phyloP scores from a whole-genome alignment of 92 coral and sea anemone species.

The Zoanthus solanderi region DNA sequence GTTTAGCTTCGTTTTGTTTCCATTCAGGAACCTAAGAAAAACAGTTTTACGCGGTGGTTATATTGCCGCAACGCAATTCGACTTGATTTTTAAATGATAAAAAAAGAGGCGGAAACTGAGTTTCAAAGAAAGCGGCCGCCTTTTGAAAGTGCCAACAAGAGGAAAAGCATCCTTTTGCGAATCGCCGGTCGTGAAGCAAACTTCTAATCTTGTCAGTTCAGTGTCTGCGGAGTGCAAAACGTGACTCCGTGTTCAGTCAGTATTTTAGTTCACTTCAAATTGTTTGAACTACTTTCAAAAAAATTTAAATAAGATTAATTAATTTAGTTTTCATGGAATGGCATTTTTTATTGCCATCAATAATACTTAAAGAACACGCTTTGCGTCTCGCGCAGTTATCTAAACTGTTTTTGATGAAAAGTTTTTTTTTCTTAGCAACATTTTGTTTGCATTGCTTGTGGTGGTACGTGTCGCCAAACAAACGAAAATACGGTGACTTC shows the following conservation, averaged over 20 bases:
- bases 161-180: slow-evolving; percentile 36
- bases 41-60: slow-evolving; percentile 2
- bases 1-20: background rate
- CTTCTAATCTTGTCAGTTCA: slow-evolving; percentile 20
- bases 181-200: slow-evolving; percentile 19
- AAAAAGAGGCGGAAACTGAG: slow-evolving; percentile 17
- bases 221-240: slow-evolving; percentile 7
- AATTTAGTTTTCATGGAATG: background rate
- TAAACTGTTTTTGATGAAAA: background rate
- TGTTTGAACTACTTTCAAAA: background rate
- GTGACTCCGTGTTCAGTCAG: background rate
- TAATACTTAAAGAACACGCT: slow-evolving; percentile 10
- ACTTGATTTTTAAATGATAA: background rate
- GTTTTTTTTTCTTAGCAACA: background rate
- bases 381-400: background rate
- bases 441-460: background rate
- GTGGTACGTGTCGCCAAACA: slow-evolving; percentile 41
- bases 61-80: background rate
- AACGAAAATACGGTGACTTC: slow-evolving; percentile 38
- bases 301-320: slow-evolving; percentile 16
- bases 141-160: slow-evolving; percentile 27
- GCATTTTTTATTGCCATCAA: background rate
- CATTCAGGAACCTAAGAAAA: background rate
- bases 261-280: too few relatives aligned
- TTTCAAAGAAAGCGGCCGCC: slow-evolving; percentile 46